These are phyloP conservation scores for Gobionotothen gibberifrons DNA, from an alignment of 2,797 vertebrate species.

Conservation along the genomic window DNA sequence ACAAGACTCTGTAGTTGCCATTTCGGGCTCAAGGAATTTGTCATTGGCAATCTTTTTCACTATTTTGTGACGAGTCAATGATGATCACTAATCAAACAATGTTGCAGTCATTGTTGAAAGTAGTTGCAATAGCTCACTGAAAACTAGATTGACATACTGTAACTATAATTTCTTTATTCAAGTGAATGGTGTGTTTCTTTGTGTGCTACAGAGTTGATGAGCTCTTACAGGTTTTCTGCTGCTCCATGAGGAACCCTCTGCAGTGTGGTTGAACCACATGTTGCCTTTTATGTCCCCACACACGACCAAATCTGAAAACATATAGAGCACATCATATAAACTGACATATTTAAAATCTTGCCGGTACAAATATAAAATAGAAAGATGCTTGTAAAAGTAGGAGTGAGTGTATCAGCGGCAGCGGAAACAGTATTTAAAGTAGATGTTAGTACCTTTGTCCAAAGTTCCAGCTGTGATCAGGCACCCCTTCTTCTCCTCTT, in stretches of 20 bases:
- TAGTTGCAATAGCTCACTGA: background rate
- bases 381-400: no score
- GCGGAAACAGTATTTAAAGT: background rate
- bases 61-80: background rate
- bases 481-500: background rate
- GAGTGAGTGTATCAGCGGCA: background rate
- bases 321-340: background rate
- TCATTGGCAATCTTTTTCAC: background rate
- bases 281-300: constrained; percentile 81
- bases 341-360: background rate
- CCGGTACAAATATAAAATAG: background rate
- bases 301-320: constrained; percentile 76
- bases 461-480: constrained; percentile 66
- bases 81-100: background rate
- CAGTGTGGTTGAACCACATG: constrained; percentile 79
- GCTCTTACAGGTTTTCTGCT: constrained; percentile 75
- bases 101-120: background rate
- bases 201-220: background rate
- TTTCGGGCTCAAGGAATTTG: background rate
- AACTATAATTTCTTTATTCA: background rate
- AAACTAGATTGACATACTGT: background rate
- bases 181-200: background rate
- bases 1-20: background rate
- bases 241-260: constrained; percentile 60
- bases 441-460: constrained; percentile 58